Conservation (phyloP, 2,113 vertebrate species). For the Paracanthobrama guichenoti region DNA sequence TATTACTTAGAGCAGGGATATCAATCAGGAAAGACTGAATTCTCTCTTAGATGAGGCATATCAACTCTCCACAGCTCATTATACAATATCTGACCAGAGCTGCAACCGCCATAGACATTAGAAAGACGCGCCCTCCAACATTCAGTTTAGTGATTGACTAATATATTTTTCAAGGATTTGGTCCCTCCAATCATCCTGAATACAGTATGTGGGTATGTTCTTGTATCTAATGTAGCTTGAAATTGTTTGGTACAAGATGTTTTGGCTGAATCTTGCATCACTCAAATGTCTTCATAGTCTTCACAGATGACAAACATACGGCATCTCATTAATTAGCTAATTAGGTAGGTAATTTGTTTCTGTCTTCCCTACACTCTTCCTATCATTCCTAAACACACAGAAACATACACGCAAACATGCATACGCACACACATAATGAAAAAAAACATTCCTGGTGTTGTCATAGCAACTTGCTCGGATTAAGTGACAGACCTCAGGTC, state of each 20-base stretch:
- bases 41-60: conserved; percentile 31
- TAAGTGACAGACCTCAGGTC: conserved; percentile 40
- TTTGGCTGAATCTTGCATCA: conserved; percentile 8
- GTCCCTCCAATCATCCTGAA: not conserved
- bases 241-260: conserved; percentile 30
- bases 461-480: conserved; percentile 40
- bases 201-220: not conserved
- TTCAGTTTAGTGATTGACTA: not conserved
- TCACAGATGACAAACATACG: conserved; percentile 14
- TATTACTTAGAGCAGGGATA: conserved; percentile 14
- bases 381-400: conserved; percentile 43
- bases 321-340: conserved; percentile 19
- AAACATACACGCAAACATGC: not conserved
- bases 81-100: conserved; percentile 11
- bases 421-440: conserved; percentile 1
- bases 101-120: not conserved
- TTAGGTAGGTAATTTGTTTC: not conserved
- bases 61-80: conserved; percentile 40
- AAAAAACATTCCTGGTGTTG: conserved; percentile 38
- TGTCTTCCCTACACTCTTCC: conserved; percentile 5
- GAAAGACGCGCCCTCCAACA: not conserved
- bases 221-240: conserved; percentile 18
- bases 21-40: conserved; percentile 10
- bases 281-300: conserved; percentile 15
- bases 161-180: not conserved